A percentile compares a stretch with the other conserved stretches of the same genome.
phyloP scores from a whole-genome alignment of 2,888 invertebrate species.

The Parascotia fuliginaria region DNA sequence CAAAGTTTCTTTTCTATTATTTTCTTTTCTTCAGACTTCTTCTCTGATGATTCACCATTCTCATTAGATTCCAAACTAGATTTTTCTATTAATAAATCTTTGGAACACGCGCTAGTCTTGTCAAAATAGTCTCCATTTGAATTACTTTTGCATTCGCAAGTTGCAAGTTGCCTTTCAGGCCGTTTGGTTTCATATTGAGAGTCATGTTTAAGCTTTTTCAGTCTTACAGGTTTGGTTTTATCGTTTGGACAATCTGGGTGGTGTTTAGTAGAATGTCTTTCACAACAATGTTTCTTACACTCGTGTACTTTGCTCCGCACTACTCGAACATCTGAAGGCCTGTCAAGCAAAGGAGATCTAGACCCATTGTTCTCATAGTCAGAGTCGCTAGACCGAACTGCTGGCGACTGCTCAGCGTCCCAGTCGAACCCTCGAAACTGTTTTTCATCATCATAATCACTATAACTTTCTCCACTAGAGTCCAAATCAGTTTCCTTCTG shows the following conservation, averaged over 20 bases:
- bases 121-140: constrained; percentile 82
- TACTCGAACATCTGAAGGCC: constrained; percentile 75
- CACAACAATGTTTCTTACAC: constrained; percentile 71
- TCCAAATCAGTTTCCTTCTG: constrained; percentile 87
- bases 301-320: constrained; percentile 74
- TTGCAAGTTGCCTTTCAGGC: constrained; percentile 51
- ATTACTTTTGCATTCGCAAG: constrained; percentile 71
- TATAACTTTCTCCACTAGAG: constrained; percentile 86
- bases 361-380: constrained; percentile 90
- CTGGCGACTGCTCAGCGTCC: constrained; percentile 79
- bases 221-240: constrained; percentile 74
- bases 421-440: constrained; percentile 82
- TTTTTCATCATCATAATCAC: constrained; percentile 87
- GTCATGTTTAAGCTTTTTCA: constrained; percentile 76
- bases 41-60: constrained; percentile 63
- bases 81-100: constrained; percentile 88
- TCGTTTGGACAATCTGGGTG: constrained; percentile 65
- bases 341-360: constrained; percentile 88
- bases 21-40: constrained; percentile 58
- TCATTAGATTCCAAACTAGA: constrained; percentile 83
- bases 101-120: constrained; percentile 89
- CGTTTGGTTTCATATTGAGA: constrained; percentile 59
- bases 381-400: constrained; percentile 86
- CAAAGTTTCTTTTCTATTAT: constrained; percentile 71
- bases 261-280: constrained; percentile 64